Conservation (phyloP, 2,888 invertebrate genomes). For the Dinocampus coccinellae region DNA sequence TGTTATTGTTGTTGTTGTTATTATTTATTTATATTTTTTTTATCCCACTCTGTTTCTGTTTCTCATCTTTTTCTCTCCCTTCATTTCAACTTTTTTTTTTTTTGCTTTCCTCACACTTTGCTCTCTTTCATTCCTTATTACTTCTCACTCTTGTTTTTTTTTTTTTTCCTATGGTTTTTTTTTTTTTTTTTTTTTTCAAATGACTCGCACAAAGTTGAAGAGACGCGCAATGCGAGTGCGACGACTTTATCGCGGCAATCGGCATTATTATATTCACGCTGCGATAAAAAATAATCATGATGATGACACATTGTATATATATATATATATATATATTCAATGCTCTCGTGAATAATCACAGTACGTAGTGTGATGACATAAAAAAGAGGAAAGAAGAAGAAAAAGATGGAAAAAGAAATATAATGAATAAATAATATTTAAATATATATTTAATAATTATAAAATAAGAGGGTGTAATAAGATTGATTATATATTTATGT, state of each 20-base stretch:
- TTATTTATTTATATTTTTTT: neutral
- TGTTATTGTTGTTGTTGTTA: too few species aligned
- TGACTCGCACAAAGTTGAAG: constrained; percentile 24
- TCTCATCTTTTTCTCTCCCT: too few species aligned
- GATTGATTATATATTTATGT: neutral
- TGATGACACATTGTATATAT: constrained; percentile 10
- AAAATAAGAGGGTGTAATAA: neutral
- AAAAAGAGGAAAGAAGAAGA: too few species aligned
- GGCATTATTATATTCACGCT: constrained; percentile 23
- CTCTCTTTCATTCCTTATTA: too few species aligned
- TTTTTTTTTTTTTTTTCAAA: constrained; percentile 13
- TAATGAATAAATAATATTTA: neutral
- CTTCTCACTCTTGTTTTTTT: too few species aligned
- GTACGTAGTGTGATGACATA: constrained; percentile 3
- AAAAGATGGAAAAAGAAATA: too few species aligned
- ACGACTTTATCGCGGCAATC: constrained; percentile 26
- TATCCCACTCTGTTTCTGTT: too few species aligned
- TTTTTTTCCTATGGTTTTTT: too few species aligned
- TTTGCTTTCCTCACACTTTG: too few species aligned
- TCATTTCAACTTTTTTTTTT: too few species aligned
- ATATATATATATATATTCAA: too few species aligned
- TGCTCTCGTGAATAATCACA: neutral
- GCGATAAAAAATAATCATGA: constrained; percentile 12
- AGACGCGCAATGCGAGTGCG: constrained; percentile 15
- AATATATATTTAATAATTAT: neutral